Evolutionary conservation across 1,140 invertebrate species (phyloP), one percentile per base, ranked within the genome.

Genomic region (Caenorhabditis latens): DNA sequence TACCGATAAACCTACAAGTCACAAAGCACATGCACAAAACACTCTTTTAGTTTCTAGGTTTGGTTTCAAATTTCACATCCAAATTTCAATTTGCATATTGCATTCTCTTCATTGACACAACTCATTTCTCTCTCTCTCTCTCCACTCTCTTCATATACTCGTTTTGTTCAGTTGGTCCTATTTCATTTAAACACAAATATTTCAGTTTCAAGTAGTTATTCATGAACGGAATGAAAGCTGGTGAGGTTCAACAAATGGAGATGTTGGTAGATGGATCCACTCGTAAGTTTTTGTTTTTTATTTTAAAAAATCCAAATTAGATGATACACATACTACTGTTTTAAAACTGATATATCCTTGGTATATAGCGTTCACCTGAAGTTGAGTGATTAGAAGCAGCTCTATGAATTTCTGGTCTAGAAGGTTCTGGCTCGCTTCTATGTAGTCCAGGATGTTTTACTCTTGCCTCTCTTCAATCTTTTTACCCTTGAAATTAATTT

Each of bases 1-100:
- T 16, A 32, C 24, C 32, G 24, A 14, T 65, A 6, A 11, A 11
- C 46, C 65, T 21, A 71, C 65, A 71, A 71, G 65, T 71, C 65
- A 71, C 65, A 71, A 43, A 71, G 21, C 65, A 71, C 14, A 46
- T 43, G 65, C 65, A 71, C 65, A 71, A 71, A 71, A 71, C 16
- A 71, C 46, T 8, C 65, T 14, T 14, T 46, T 2, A 61, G 57
- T 61, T 43, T 71, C 65, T 16, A 71, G 65, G 21, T 43, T 46
- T 4, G 65, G 65, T 71, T 71, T 71, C 42, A n/a, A 71, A 71
- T 71, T 71, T 71, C 61, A 65, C 57, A n/a, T 24, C 19, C 9
- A 63, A 9, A 4, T 63, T 63, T 63, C 61, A 63, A 40, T 63
- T 63, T 63, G 24, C 61, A 63, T 63, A 63, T 63, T 63, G 21